phyloP scores from a whole-genome alignment of 2,113 vertebrate species.

The Psettodes erumei region DNA sequence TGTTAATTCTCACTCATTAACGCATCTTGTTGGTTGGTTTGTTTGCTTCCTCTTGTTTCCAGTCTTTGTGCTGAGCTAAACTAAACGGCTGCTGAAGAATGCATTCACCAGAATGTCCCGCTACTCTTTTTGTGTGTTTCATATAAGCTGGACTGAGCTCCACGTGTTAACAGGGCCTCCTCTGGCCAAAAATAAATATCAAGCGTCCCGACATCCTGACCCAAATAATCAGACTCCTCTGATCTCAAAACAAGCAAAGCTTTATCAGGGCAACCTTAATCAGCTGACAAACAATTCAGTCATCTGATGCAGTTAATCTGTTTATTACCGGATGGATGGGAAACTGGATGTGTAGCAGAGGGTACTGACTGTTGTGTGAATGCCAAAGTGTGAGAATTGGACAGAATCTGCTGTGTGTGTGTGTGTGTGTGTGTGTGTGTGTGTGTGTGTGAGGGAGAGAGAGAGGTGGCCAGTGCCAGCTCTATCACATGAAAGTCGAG shows the following conservation, averaged over 20 bases:
- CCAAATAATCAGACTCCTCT: constrained; percentile 35
- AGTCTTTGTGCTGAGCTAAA: too few species aligned
- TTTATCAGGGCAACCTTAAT: constrained; percentile 45
- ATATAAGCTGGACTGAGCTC: not conserved
- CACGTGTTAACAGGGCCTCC: not conserved
- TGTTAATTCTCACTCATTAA: too few species aligned
- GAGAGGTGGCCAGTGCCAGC: not conserved
- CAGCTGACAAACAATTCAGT: constrained; percentile 53
- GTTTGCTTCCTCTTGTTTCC: too few species aligned
- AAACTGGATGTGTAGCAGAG: constrained; percentile 8
- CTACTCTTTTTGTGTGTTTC: not conserved
- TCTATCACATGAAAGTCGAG: constrained; percentile 34
- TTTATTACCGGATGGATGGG: constrained; percentile 9
- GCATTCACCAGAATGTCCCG: not conserved
- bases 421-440: not conserved
- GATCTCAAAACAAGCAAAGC: constrained; percentile 27
- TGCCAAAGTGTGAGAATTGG: constrained; percentile 9
- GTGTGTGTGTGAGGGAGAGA: not conserved
- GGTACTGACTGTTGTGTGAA: not conserved
- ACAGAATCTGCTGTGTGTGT: constrained; percentile 1
- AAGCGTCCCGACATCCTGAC: constrained; percentile 25
- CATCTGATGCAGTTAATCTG: constrained; percentile 41
- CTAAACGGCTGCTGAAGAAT: not conserved
- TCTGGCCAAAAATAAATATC: constrained; percentile 34
- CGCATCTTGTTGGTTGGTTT: too few species aligned